Evolutionary conservation across 2,888 invertebrate species (phyloP), one percentile per base, ranked within the genome.

Genomic region (Laothoe populi): DNA sequence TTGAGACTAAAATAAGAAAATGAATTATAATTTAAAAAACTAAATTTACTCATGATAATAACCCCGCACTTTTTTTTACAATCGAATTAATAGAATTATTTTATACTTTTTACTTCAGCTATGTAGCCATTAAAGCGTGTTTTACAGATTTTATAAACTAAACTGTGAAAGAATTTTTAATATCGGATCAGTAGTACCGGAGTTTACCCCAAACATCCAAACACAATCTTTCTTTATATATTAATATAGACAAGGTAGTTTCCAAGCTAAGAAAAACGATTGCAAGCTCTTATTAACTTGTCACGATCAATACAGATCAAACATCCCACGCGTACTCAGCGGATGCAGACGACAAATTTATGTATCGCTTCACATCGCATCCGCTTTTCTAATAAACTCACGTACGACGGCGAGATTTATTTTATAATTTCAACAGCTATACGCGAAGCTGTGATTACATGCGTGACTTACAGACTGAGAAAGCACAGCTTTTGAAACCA

Each of bases 311-410:
- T 53, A 53, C 31, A 2, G 16, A 16, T 23, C 46, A 23, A 31
- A 13, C 5, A 11, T 19, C 16, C 4, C 31, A 19, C 31, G 4
- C 46, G 49, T 44, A 26, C 49, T 21, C 46, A 8, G 10, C 53
- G 53, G 53, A 53, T 31, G 53, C 53, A 11, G 11, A 35, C 19
- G 53, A 53, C 53, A 53, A 53, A 53, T 53, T 53, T 53, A 53
- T 53, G 53, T 53, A 35, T 53, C 49, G 4, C 3, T 19, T 16
- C 31, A 19, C 31, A 53, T 53, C 31, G 31, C 53, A 19, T 35
- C 53, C 53, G 53, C 8, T 16, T 31, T 19, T n/a, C 13, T 8
- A 13, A 46, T 23, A 19, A n/a, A 23, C 13, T 13, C 13, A 13
- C 48, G 13, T 24, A 16, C 11, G 31, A 38, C 13, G 38, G 46